Evolutionary conservation across 2,113 vertebrate genomes (phyloP), one percentile per base, ranked within the genome.

Genomic region (Oncorhynchus masou): DNA sequence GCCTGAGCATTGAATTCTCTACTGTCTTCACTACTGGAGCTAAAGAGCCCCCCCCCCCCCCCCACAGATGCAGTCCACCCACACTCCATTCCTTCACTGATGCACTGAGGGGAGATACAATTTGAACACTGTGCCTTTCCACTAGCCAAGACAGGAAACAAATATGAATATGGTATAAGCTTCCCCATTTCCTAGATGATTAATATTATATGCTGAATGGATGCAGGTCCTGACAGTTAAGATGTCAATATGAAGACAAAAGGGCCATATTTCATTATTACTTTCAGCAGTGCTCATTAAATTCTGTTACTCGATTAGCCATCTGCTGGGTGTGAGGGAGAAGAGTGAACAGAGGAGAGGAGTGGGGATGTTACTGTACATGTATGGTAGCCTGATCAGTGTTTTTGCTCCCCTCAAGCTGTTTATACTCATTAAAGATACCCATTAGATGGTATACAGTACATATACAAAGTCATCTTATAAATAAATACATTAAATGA

Each of bases 231-330:
- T 80, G 75, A 88, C 68, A 34, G 29, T 69, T 69, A 9, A n/a
- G 68, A 34, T 70, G 45, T 87, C 81, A 86, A 79, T 59, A 84
- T 73, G 11, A 64, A 87, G 74, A 86, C 82, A 86, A 88, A 89
- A 84, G 78, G 79, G 84, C 80, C 75, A 89, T 86, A 88, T 90
- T 88, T 86, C 85, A 87, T 88, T 87, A 91, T 74, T 34, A 6
- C 79, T 75, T 75, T 91, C 81, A 86, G 88, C n/a, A 9, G 34
- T 22, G 25, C 75, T 87, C 79, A 88, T 89, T 86, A 86, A 88
- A 57, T 76, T 87, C 72, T 71, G 79, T 73, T 85, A 83, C 81
- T 79, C 81, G 85, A 91, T 93, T 90, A 92, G 87, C 91, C 91
- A 92, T 92, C 91, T 92, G 92, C 81, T 85, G 29, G 78, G 84